Conservation (phyloP, 2,888 invertebrate species). For the Esperia sulphurella region DNA sequence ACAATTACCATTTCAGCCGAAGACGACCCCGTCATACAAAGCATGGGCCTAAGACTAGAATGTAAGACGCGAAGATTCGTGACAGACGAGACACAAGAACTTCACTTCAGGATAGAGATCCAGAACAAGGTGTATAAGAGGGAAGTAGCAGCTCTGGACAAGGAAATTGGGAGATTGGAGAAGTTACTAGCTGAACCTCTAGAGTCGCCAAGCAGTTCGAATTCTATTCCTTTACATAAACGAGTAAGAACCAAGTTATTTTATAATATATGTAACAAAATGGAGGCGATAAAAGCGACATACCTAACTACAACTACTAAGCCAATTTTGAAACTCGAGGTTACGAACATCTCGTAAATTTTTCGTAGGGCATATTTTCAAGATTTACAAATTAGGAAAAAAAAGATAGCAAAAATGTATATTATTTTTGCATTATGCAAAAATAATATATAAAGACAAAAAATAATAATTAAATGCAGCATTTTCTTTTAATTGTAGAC, state of each 20-base stretch:
- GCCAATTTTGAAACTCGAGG: too few relatives aligned
- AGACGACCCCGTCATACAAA: constrained; percentile 91
- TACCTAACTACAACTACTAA: too few relatives aligned
- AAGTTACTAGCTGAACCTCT: constrained; percentile 81
- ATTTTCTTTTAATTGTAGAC: too few relatives aligned
- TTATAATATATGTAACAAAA: too few relatives aligned
- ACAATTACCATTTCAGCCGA: constrained; percentile 63
- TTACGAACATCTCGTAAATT: too few relatives aligned
- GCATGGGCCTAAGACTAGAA: constrained; percentile 92
- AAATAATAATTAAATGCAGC: too few relatives aligned
- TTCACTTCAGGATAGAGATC: constrained; percentile 92
- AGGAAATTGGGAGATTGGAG: constrained; percentile 87
- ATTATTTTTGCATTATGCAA: too few relatives aligned
- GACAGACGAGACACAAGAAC: constrained; percentile 89
- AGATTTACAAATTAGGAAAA: too few relatives aligned
- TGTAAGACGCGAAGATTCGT: constrained; percentile 92
- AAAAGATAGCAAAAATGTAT: too few relatives aligned
- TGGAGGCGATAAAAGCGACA: too few relatives aligned
- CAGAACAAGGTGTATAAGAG: constrained; percentile 93
- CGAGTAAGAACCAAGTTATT: constrained; percentile 35
- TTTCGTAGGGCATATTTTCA: too few relatives aligned
- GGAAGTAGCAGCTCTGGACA: constrained; percentile 88
- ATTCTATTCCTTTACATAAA: constrained; percentile 65
- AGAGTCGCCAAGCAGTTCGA: constrained; percentile 78
- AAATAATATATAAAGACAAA: too few relatives aligned